phyloP scores from a whole-genome alignment of 1,140 invertebrate species.

The Hylaeus anthracinus region DNA sequence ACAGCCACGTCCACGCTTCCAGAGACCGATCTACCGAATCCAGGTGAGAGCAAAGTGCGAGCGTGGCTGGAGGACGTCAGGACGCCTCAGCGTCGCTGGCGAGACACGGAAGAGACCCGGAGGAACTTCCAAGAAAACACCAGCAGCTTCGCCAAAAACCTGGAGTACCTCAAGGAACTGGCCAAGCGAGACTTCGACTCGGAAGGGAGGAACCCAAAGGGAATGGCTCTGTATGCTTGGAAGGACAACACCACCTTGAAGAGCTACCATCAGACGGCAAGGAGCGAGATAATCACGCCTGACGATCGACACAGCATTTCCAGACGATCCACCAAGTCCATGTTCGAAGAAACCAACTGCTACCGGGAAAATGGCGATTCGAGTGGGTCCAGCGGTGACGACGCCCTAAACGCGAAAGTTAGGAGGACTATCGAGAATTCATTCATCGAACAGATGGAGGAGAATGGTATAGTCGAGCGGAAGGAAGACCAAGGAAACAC shows the following conservation, averaged over 20 bases:
- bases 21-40: conserved; percentile 57
- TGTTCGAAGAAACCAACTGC: conserved; percentile 72
- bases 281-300: conserved; percentile 73
- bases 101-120: conserved; percentile 59
- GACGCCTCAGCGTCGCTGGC: conserved; percentile 67
- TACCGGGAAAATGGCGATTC: background rate
- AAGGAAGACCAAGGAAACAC: background rate
- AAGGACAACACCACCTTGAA: conserved; percentile 63
- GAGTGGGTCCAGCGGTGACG: conserved; percentile 17
- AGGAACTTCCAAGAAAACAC: conserved; percentile 66
- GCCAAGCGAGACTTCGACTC: conserved; percentile 64
- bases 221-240: conserved; percentile 61
- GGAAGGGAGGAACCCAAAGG: conserved; percentile 21
- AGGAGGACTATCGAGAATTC: conserved; percentile 77
- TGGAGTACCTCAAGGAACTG: conserved; percentile 71
- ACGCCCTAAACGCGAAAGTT: conserved; percentile 70
- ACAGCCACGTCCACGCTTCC: conserved; percentile 59
- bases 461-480: conserved; percentile 49
- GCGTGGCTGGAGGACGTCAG: conserved; percentile 90
- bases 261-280: conserved; percentile 71
- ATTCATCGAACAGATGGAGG: conserved; percentile 78
- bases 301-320: conserved; percentile 70
- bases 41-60: conserved; percentile 86
- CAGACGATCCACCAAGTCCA: conserved; percentile 72
- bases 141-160: conserved; percentile 63